Conservation (phyloP, 2,888 invertebrate species). For the Coremacera marginata region DNA sequence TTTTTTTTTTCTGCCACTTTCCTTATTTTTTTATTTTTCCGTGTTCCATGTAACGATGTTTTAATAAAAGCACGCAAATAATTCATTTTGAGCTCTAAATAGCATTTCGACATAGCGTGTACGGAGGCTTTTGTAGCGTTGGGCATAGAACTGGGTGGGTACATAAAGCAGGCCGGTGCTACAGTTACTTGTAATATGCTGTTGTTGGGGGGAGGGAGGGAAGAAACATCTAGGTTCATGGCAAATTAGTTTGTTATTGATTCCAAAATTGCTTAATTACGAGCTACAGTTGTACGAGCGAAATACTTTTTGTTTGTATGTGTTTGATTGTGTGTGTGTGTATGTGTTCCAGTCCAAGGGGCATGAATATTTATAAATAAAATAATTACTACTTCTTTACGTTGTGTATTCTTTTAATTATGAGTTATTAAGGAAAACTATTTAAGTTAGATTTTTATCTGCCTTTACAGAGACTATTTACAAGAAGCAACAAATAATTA, state of each 20-base stretch:
- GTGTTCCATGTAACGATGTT: neutral
- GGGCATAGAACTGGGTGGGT: neutral
- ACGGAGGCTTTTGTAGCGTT: neutral
- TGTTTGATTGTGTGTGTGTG: neutral
- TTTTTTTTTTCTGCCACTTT: neutral
- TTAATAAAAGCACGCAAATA: constrained; percentile 8
- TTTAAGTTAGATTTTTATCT: too few species aligned
- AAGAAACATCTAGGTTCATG: neutral
- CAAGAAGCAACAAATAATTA: too few species aligned
- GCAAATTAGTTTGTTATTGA: constrained; percentile 5
- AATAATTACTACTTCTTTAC: too few species aligned
- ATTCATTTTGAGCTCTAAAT: neutral
- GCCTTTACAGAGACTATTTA: too few species aligned
- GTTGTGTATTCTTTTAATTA: too few species aligned
- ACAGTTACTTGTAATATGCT: too few species aligned
- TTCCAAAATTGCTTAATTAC: constrained; percentile 1
- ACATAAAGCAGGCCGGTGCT: neutral
- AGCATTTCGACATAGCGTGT: neutral
- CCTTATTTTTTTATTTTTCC: neutral
- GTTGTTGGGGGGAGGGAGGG: too few species aligned
- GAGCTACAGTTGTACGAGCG: neutral
- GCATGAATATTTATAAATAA: neutral
- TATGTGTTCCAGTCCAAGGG: neutral
- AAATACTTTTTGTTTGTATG: neutral
- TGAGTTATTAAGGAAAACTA: too few species aligned